Evolutionary conservation across 2,888 invertebrate genomes (phyloP).

Genomic region (Sussaba pulchella): DNA sequence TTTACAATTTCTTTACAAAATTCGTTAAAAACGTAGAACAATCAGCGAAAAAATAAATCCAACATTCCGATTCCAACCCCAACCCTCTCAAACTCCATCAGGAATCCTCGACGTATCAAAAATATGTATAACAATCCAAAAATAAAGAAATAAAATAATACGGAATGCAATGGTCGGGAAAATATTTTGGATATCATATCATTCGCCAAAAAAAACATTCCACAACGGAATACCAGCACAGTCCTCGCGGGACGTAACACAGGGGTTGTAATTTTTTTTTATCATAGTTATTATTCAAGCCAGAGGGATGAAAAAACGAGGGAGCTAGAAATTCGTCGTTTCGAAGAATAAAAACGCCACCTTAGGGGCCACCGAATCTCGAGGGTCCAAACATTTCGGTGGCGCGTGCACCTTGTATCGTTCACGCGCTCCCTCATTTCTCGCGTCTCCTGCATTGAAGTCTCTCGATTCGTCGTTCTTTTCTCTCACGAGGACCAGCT

Average conservation of each 20-base stretch:
- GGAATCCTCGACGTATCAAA: neutral
- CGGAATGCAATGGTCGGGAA: slow-evolving; percentile 70
- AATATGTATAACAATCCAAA: too few relatives aligned
- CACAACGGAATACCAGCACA: slow-evolving; percentile 16
- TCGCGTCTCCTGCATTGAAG: neutral
- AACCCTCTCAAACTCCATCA: neutral
- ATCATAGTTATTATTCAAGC: slow-evolving; percentile 40
- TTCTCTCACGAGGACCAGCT: slow-evolving; percentile 52
- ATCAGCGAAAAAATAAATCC: too few relatives aligned
- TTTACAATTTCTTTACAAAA: too few relatives aligned
- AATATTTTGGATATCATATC: slow-evolving; percentile 71
- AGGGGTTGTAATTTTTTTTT: slow-evolving; percentile 34
- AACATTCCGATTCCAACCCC: neutral
- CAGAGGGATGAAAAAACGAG: slow-evolving; percentile 8
- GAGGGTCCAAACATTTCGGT: slow-evolving; percentile 41
- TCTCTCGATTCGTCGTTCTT: slow-evolving; percentile 11
- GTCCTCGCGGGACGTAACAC: neutral
- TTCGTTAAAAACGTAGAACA: too few relatives aligned
- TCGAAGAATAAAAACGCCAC: slow-evolving; percentile 39
- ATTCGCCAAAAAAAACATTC: slow-evolving; percentile 27
- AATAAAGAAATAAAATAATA: slow-evolving; percentile 63
- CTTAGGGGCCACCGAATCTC: slow-evolving; percentile 1
- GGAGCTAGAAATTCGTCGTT: slow-evolving; percentile 35
- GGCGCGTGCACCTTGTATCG: slow-evolving; percentile 64
- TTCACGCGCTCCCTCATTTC: slow-evolving; percentile 27